Percentiles rank a stretch among this genome's conserved stretches.
These are phyloP conservation scores for Hoplodrina ambigua DNA, from an alignment of 2,888 invertebrate species.

Conservation along the genomic window DNA sequence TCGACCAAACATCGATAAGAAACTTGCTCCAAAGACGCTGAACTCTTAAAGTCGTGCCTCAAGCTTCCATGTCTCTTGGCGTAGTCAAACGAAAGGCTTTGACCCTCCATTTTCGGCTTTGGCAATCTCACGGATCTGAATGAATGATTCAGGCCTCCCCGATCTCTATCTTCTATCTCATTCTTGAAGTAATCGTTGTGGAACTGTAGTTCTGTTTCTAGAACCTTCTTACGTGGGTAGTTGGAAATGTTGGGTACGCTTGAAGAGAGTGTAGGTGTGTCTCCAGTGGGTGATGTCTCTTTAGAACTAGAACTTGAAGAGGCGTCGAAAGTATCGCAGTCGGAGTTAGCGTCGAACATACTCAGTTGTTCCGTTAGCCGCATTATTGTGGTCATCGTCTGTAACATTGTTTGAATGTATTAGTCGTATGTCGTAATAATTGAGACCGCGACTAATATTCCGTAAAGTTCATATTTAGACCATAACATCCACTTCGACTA, in stretches of 20 bases:
- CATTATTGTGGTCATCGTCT: constrained; percentile 93
- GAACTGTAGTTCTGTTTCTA: constrained; percentile 77
- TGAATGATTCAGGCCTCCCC: constrained; percentile 74
- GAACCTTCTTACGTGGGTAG: constrained; percentile 65
- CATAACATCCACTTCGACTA: no score
- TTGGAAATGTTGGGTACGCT: constrained; percentile 79
- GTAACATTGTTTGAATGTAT: constrained; percentile 57
- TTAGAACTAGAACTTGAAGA: constrained; percentile 90
- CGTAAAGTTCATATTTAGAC: no score
- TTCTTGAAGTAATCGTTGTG: constrained; percentile 84
- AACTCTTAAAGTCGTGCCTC: constrained; percentile 76
- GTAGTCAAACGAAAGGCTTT: constrained; percentile 77
- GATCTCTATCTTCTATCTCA: constrained; percentile 72
- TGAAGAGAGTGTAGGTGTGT: constrained; percentile 77
- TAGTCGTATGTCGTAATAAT: neutral
- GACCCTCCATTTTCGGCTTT: constrained; percentile 71
- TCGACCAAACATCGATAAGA: constrained; percentile 79
- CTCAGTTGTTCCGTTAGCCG: constrained; percentile 94
- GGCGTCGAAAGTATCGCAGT: constrained; percentile 92
- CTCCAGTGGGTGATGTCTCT: constrained; percentile 91
- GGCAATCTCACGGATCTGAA: constrained; percentile 78
- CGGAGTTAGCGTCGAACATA: constrained; percentile 93
- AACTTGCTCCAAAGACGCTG: constrained; percentile 80
- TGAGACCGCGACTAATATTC: no score
- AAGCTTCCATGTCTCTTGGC: constrained; percentile 75